Evolutionary conservation across 2,113 vertebrate genomes (phyloP).

Genomic region (Anarhynchus alexandrinus): DNA sequence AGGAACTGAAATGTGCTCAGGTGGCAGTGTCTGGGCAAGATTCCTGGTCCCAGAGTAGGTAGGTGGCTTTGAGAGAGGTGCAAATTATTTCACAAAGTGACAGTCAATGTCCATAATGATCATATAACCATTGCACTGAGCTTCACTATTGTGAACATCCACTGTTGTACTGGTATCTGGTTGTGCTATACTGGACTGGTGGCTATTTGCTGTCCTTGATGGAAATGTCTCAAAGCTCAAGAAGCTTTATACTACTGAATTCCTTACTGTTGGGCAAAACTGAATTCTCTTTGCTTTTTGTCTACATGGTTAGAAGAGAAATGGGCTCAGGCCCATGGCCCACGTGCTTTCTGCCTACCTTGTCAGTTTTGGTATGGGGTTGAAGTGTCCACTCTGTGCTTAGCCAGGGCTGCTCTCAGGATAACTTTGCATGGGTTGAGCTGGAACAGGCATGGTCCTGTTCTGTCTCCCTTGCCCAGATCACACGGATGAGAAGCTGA

Average conservation of each 20-base stretch:
- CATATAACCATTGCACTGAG: not conserved
- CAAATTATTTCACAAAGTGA: not conserved
- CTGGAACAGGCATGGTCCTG: not conserved
- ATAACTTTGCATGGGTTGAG: not conserved
- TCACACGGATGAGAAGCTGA: not conserved
- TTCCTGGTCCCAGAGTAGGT: not conserved
- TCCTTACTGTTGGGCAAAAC: not conserved
- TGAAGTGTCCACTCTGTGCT: not conserved
- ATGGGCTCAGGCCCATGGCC: not conserved
- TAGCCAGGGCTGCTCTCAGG: not conserved
- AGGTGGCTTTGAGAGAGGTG: not conserved
- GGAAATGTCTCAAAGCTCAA: not conserved
- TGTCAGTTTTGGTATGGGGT: not conserved
- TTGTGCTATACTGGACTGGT: not conserved
- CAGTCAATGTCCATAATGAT: not conserved
- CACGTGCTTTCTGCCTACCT: not conserved
- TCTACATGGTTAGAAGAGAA: not conserved
- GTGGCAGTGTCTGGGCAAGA: not conserved
- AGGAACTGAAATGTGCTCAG: not conserved
- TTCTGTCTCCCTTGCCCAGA: not conserved
- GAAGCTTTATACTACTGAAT: not conserved
- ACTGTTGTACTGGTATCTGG: not conserved
- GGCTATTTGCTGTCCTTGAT: not conserved
- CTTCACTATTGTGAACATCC: not conserved
- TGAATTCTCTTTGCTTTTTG: not conserved